These are phyloP conservation scores for Nannospalax galili DNA, from an alignment of 2,113 vertebrate species.

Conservation along the genomic window DNA sequence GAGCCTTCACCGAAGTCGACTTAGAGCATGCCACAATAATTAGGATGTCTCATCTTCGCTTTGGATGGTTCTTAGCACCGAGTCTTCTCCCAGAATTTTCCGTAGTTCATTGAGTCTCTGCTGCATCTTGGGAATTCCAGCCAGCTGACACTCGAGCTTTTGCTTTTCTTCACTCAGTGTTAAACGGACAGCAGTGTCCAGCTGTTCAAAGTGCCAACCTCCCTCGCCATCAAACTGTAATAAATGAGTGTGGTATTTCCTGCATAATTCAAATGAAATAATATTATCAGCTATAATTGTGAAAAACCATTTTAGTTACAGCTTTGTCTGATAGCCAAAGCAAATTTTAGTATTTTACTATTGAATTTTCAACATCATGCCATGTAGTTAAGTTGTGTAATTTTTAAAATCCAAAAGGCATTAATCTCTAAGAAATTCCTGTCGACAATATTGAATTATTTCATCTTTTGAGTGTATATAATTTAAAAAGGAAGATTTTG, in stretches of 20 bases:
- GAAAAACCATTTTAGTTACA: conserved; percentile 29
- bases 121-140: conserved; percentile 98
- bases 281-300: conserved; percentile 69
- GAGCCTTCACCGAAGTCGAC: conserved; percentile 80
- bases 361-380: conserved; percentile 21
- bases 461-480: conserved; percentile 12
- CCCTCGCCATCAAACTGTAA: conserved; percentile 99
- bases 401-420: conserved; percentile 1
- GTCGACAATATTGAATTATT: background rate
- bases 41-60: conserved; percentile 83
- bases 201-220: conserved; percentile 96
- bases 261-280: conserved; percentile 82
- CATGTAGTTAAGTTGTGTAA: background rate
- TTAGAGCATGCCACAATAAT: conserved; percentile 77
- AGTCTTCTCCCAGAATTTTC: conserved; percentile 98
- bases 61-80: conserved; percentile 92
- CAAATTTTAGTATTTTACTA: conserved; percentile 52
- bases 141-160: conserved; percentile 96
- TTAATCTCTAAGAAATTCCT: conserved; percentile 40
- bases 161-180: conserved; percentile 98
- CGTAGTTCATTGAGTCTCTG: conserved; percentile 97
- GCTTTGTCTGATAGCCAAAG: conserved; percentile 43
- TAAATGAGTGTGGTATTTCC: conserved; percentile 99
- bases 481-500: conserved; percentile 25
- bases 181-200: conserved; percentile 96